Base-by-base conservation (phyloP, 2,113 vertebrate genomes). In the Phaetusa simplex region DNA sequence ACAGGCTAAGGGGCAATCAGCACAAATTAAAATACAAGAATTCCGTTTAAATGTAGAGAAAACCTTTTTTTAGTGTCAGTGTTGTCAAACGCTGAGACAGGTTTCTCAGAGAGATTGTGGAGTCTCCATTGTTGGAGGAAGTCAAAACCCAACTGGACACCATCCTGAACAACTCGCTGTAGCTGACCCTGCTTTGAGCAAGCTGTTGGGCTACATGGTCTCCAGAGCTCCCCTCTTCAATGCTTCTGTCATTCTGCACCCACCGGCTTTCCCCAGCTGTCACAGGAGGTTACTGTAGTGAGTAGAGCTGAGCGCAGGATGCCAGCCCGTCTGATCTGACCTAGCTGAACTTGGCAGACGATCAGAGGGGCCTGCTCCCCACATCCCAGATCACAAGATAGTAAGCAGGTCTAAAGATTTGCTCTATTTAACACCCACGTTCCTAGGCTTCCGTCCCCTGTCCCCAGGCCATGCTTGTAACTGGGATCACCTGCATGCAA, bases 391-490 rank as follows among this genome's bases (percentile, higher is more conserved):
- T 95, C 85, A 82, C 66, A 73, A 94, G 94, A 97, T 90, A 92
- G 64, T 34, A 59, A 85, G 50, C 78, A 91, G 71, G 43, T 91
- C 84, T 91, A 85, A 94, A 87, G 92, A 16, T 50, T 80, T 85
- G 82, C 42, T 95, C 84, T 82, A 38, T 87, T 91, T 91, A 89
- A 94, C 78, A 87, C 66, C 45, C 74, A 23, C 86, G 71, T 93
- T 88, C 87, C 34, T 64, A n/a, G 18, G 73, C 47, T 96, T 94
- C 87, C 16, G 20, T 64, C 94, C 84, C 82, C 89, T 92, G 87
- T 93, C 93, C 95, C 11, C 89, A 90, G 95, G 91, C 78, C 89
- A 96, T 88, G 47, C 58, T 95, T 97, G 91, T 93, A 82, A 80
- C 78, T 26, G 42, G 17, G 30, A 88, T 94, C 91, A 88, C 84